These are phyloP conservation scores for Syrphus vitripennis DNA, from an alignment of 2,888 invertebrate species.

Conservation along the genomic window DNA sequence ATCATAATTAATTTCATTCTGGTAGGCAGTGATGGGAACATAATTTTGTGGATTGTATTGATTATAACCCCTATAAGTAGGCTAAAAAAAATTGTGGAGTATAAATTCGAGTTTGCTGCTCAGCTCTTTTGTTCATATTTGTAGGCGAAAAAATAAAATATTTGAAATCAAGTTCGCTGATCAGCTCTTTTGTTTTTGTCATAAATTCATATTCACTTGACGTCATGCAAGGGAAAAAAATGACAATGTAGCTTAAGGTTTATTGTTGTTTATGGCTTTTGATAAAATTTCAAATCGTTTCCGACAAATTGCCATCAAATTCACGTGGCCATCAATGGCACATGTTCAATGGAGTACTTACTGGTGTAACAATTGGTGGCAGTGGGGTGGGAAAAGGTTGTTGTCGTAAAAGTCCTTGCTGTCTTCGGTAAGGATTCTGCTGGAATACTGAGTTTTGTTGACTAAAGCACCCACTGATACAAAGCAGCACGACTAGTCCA, in stretches of 20 bases:
- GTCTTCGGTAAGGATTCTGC: constrained; percentile 77
- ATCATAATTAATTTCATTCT: constrained; percentile 80
- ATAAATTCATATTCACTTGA: constrained; percentile 17
- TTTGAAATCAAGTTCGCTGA: constrained; percentile 44
- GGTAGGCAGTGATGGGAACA: constrained; percentile 81
- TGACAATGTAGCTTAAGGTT: constrained; percentile 21
- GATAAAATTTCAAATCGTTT: constrained; percentile 48
- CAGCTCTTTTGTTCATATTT: constrained; percentile 56
- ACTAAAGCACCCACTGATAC: constrained; percentile 72
- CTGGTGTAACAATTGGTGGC: constrained; percentile 74
- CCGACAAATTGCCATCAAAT: constrained; percentile 59
- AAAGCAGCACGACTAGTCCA: constrained; percentile 52
- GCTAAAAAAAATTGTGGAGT: constrained; percentile 59
- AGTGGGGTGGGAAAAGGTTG: constrained; percentile 74
- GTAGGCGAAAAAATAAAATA: constrained; percentile 67
- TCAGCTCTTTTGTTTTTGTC: constrained; percentile 67
- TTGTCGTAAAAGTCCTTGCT: constrained; percentile 67
- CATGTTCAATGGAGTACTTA: constrained; percentile 48
- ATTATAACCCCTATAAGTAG: constrained; percentile 77
- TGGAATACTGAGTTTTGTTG: constrained; percentile 75
- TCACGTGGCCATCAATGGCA: constrained; percentile 28
- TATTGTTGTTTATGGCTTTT: constrained; percentile 62
- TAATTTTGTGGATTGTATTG: constrained; percentile 78
- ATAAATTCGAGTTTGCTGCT: constrained; percentile 35
- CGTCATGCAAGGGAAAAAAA: constrained; percentile 39